These are phyloP conservation scores for Netelia inedita DNA, from an alignment of 2,888 invertebrate species.

Conservation along the genomic window DNA sequence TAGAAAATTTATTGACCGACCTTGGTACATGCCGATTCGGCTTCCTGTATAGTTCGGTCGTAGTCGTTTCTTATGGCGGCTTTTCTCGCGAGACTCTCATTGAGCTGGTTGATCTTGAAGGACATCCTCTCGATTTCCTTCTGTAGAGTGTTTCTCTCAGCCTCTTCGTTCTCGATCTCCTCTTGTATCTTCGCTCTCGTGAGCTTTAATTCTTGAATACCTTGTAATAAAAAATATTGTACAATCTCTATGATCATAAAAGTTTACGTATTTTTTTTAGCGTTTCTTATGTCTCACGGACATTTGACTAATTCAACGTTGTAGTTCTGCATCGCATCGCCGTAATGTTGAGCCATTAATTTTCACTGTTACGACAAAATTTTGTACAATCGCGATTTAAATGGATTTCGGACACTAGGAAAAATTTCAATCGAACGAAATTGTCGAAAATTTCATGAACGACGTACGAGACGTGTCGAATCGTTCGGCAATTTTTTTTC, in stretches of 20 bases:
- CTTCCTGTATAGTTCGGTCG: slow-evolving; percentile 77
- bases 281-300: slow-evolving; percentile 65
- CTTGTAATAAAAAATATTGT: slow-evolving; percentile 60
- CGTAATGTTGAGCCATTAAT: slow-evolving; percentile 66
- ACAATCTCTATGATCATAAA: background rate
- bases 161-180: slow-evolving; percentile 74
- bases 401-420: slow-evolving; percentile 23
- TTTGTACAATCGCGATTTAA: background rate
- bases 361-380: slow-evolving; percentile 17
- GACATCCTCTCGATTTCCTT: slow-evolving; percentile 76
- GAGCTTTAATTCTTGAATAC: slow-evolving; percentile 75
- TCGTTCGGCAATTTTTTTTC: slow-evolving; percentile 46
- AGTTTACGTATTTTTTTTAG: background rate
- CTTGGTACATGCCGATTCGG: slow-evolving; percentile 77
- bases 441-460: slow-evolving; percentile 42
- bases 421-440: slow-evolving; percentile 14
- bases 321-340: slow-evolving; percentile 74
- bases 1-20: slow-evolving; percentile 58
- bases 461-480: slow-evolving; percentile 48
- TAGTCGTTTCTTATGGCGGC: slow-evolving; percentile 73
- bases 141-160: slow-evolving; percentile 73
- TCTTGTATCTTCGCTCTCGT: slow-evolving; percentile 72
- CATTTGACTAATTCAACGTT: slow-evolving; percentile 77
- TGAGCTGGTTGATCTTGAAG: slow-evolving; percentile 72
- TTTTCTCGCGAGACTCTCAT: slow-evolving; percentile 75